Evolutionary conservation across 1,140 invertebrate species (phyloP), one percentile per base, ranked within the genome.

Genomic region (Stegodyphus mimosarum): DNA sequence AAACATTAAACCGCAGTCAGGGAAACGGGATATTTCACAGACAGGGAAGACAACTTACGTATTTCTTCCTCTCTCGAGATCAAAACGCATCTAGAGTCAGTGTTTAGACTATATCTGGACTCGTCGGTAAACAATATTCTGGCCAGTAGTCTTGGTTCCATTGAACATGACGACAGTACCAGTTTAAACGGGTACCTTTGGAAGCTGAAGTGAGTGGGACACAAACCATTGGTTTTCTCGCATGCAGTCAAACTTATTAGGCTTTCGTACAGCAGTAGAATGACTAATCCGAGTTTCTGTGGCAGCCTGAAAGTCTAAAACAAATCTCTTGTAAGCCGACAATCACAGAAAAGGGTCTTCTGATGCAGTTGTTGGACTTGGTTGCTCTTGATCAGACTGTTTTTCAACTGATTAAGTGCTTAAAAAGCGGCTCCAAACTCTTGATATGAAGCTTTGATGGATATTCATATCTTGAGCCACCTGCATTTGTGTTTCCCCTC

Each of bases 1-100:
- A 55, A 13, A 13, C 53, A 55, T 55, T 55, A 55, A 55, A 55
- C 53, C 13, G 53, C 13, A 13, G 53, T 13, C 53, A 55, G 53
- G 7, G 53, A 55, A 55, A 13, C 13, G 13, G 53, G 53, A 55
- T 55, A 55, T 55, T 55, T 55, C 13, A 55, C 13, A 13, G 53
- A 55, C 53, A 55, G 53, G 53, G 13, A 55, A 55, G 53, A 13
- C 13, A 55, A 55, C 7, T 7, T 55, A 13, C 53, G 13, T 55
- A 13, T 55, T 55, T 55, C 53, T 55, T n/a, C n/a, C n/a, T 66
- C 64, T 66, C 64, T 66, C 64, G 6, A 66, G 64, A 66, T 66
- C 11, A 66, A n/a, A n/a, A 66, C 17, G 5, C 17, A 5, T 17
- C n/a, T 2, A 67, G 64, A 67, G 6, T 67, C 64, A 18, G 1